Percentiles rank a stretch among this genome's conserved stretches.
phyloP scores from a whole-genome alignment of 1,140 invertebrate species.

The Lethrus apterus region DNA sequence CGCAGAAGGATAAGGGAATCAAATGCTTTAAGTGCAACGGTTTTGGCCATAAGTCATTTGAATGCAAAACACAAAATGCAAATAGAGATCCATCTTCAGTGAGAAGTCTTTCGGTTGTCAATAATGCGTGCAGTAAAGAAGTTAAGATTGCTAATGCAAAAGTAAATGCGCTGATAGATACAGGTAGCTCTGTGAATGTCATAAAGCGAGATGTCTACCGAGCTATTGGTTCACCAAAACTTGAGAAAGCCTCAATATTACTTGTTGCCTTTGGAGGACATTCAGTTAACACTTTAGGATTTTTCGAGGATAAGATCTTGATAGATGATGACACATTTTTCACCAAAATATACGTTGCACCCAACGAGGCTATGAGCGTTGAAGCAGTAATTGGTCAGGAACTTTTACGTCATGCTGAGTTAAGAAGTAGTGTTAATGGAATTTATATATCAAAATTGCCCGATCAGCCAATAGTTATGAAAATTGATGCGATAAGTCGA shows the following conservation, averaged over 20 bases:
- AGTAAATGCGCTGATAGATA: background rate
- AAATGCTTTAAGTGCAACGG: constrained; percentile 12
- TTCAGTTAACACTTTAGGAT: background rate
- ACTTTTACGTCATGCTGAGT: background rate
- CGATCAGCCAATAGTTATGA: background rate
- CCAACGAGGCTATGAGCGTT: background rate
- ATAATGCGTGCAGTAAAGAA: background rate
- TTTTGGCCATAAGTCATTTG: background rate
- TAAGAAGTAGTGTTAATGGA: background rate
- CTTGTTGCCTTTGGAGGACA: background rate
- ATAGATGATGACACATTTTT: constrained; percentile 3
- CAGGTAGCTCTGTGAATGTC: background rate
- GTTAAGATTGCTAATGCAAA: background rate
- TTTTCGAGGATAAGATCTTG: background rate
- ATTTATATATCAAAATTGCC: background rate
- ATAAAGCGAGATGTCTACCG: constrained; percentile 1
- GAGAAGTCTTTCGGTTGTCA: background rate
- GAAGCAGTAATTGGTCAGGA: background rate
- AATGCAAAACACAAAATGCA: background rate
- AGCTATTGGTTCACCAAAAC: background rate
- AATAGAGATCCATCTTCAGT: background rate
- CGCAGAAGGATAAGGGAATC: constrained; percentile 1
- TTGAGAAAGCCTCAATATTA: background rate
- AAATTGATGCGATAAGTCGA: background rate
- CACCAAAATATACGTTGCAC: background rate